phyloP scores from a whole-genome alignment of 2,888 invertebrate species.

The Mamestra brassicae region DNA sequence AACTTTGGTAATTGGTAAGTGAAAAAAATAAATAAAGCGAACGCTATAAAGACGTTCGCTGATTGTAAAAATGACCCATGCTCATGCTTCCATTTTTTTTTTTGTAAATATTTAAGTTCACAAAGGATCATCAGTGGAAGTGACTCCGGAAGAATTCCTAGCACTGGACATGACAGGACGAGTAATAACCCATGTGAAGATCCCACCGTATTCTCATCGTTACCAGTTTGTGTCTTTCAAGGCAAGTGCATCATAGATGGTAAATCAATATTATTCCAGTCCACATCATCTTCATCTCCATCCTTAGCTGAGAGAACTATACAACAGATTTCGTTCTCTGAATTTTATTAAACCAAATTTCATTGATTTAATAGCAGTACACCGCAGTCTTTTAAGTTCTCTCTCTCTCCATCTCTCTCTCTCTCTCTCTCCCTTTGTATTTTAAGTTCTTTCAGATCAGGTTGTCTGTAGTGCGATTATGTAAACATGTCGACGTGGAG shows the following conservation, averaged over 20 bases:
- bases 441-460: too few species aligned
- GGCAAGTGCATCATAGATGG: conserved; percentile 60
- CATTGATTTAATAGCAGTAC: too few species aligned
- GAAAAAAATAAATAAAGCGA: background rate
- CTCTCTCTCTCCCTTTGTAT: too few species aligned
- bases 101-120: conserved; percentile 62
- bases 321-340: too few species aligned
- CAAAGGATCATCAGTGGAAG: conserved; percentile 64
- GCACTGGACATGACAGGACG: conserved; percentile 77
- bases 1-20: conserved; percentile 86
- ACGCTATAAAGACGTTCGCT: background rate
- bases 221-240: conserved; percentile 78
- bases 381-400: too few species aligned
- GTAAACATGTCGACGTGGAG: too few species aligned
- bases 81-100: background rate
- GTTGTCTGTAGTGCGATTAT: too few species aligned
- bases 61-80: background rate
- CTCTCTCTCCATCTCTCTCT: too few species aligned
- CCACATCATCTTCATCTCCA: too few species aligned
- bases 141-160: conserved; percentile 78
- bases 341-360: too few species aligned
- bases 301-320: too few species aligned
- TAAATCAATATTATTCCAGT: background rate
- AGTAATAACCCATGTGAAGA: conserved; percentile 75
- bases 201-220: conserved; percentile 77